A percentile compares a stretch with the other conserved stretches of the same genome.
Evolutionary conservation across 2,797 vertebrate genomes (phyloP).

Genomic region (Galaxias olidus): DNA sequence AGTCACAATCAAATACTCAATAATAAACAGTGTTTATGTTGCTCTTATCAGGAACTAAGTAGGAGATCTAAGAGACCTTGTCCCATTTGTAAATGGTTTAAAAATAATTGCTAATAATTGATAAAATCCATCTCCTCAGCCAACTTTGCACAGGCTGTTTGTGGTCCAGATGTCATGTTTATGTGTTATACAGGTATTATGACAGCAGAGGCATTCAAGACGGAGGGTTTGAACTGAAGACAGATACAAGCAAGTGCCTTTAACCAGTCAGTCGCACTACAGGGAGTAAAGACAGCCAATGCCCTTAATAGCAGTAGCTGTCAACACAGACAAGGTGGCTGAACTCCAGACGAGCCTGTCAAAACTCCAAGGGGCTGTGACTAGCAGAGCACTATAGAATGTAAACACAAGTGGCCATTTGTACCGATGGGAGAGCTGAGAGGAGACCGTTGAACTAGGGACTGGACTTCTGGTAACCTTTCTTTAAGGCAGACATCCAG

Average conservation of each 20-base stretch:
- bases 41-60: too few species aligned
- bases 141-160: too few species aligned
- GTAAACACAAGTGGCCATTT: conserved; percentile 69
- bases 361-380: conserved; percentile 61
- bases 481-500: too few species aligned
- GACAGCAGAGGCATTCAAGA: conserved; percentile 19
- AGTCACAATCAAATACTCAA: not conserved
- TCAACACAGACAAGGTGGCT: conserved; percentile 60
- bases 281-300: conserved; percentile 47
- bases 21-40: too few species aligned
- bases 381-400: conserved; percentile 53
- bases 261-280: conserved; percentile 44
- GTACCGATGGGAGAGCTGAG: conserved; percentile 57
- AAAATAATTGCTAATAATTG: too few species aligned
- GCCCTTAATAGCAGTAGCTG: conserved; percentile 63
- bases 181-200: not conserved
- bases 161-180: not conserved
- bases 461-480: too few species aligned
- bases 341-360: conserved; percentile 65
- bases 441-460: too few species aligned
- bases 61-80: too few species aligned
- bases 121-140: too few species aligned
- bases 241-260: conserved; percentile 25
- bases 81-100: too few species aligned
- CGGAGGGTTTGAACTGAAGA: conserved; percentile 21